Evolutionary conservation across 2,888 invertebrate genomes (phyloP).

Genomic region (Venusia cambrica): DNA sequence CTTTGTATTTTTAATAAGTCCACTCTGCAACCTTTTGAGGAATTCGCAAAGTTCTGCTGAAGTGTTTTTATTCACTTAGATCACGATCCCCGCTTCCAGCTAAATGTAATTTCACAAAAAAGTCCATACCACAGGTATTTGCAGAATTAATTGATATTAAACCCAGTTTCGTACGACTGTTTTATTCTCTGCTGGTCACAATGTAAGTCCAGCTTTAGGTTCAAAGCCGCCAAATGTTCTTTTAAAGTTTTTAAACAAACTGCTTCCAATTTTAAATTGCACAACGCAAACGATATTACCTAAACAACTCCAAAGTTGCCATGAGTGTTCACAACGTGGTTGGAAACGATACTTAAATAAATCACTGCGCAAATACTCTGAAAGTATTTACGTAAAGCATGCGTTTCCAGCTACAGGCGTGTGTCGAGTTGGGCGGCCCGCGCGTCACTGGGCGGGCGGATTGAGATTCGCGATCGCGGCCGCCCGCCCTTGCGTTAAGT

Average conservation of each 20-base stretch:
- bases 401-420: conserved; percentile 38
- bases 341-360: conserved; percentile 26
- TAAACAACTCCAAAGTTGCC: conserved; percentile 5
- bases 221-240: too few relatives aligned
- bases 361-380: conserved; percentile 37
- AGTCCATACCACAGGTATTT: conserved; percentile 3
- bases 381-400: conserved; percentile 42
- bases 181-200: too few relatives aligned
- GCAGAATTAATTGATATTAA: conserved; percentile 3
- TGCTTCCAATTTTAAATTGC: neutral
- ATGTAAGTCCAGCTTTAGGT: too few relatives aligned
- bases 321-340: conserved; percentile 12
- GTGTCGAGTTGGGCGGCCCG: conserved; percentile 57
- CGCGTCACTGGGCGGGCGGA: conserved; percentile 73
- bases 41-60: conserved; percentile 39
- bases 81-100: conserved; percentile 13
- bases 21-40: conserved; percentile 33
- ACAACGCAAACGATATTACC: conserved; percentile 2
- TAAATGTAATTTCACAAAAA: conserved; percentile 12
- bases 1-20: conserved; percentile 22
- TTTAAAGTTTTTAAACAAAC: too few relatives aligned
- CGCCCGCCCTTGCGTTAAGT: conserved; percentile 68
- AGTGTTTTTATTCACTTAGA: conserved; percentile 33
- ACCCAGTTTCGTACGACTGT: too few relatives aligned
- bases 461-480: conserved; percentile 33